Base-by-base conservation (phyloP, 2,888 invertebrate genomes). In the Tetheella fluctuosa region DNA sequence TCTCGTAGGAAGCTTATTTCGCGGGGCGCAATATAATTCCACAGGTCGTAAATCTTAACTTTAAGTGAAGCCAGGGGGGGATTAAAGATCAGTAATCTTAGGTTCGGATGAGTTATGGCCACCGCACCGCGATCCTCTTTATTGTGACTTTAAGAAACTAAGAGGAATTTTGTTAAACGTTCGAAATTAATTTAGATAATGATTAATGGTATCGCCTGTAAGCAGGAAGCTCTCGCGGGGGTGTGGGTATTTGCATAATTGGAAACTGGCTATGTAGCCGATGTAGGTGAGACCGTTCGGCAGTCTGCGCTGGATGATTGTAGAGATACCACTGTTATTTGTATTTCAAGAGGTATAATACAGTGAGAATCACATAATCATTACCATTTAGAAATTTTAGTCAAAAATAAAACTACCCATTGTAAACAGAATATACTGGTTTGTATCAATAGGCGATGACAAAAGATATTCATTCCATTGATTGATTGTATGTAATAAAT, bases 1-100 rank as follows among this genome's bases (percentile, higher is more conserved):
- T 69, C 73, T 71, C 68, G 69, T 69, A 69, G 76, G 76, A 74
- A 81, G 86, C 85, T 88, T 86, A 86, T 83, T 85, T 83, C 79
- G 83, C 81, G 83, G 91, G 93, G 93, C 93, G 94, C 94, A 93
- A 94, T 93, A 94, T 95, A 95, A 95, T 95, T 94, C 95, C 94
- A 91, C 86, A 86, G 93, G 87, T 86, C 94, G 94, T 95, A 95
- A 95, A 95, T 95, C 95, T 95, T 94, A 95, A 95, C 94, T 95
- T 95, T 95, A 94, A 94, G 94, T 94, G 94, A 94, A 93, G 88
- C 91, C 86, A 85, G 80, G 93, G 94, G 94, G 94, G 95, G 95
- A 95, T 95, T 95, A 95, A 95, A 95, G 95, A 95, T 95, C 95
- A 95, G 95, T 95, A 95, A 95, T 95, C 95, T 95, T 94, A 94